Evolutionary conservation across 35 echinoderm and acorn worm species (phyloP), one percentile per base, ranked within the genome.

Genomic region (Hemicentrotus pulcherrimus): DNA sequence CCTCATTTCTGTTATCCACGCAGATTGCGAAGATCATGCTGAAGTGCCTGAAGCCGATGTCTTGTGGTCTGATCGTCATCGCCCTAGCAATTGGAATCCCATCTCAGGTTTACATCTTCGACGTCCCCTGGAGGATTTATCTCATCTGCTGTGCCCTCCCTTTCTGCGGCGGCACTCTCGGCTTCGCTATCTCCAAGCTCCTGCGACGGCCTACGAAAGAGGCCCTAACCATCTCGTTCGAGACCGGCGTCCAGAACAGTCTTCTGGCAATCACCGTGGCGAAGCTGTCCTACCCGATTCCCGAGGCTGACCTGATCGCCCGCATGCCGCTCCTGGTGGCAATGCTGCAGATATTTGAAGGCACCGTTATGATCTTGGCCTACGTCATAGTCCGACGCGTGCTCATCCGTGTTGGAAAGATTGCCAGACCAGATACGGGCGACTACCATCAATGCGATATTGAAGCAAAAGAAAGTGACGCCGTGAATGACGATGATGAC

Each of bases 201-300:
- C 88, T 96, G 12, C 96, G 96, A 32, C 92, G 97, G 12, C 32
- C 86, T 92, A 97, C 97, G 22, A 92, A 55, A 32, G 95, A 92
- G 31, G 91, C 97, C 10, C 31, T 97, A 8, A 97, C 98, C 24
- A 96, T 99, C 22, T 94, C 95, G 9, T 91, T 99, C 7, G 98
- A 99, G 65, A 99, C 98, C 13, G 98, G 97, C 30, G 91, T 70
- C 32, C 98, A 99, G 92, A 99, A 99, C 92, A 96, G 94, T 61
- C 93, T 96, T 16, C 92, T 99, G 41, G 98, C 97, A 0, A 45
- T 94, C 8, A 85, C 95, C 14, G 86, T 99, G 91, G 95, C 97
- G 16, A 95, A 96, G 47, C 90, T 97, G 10, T 97, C 95, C 46
- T 97, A 99, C 94, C 92, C 93, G 19, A 91, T 96, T 30, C 97